Percentiles rank a stretch among this genome's conserved stretches.
Conservation (phyloP, 2,888 invertebrate genomes). For the Lepidochitona cinerea region DNA sequence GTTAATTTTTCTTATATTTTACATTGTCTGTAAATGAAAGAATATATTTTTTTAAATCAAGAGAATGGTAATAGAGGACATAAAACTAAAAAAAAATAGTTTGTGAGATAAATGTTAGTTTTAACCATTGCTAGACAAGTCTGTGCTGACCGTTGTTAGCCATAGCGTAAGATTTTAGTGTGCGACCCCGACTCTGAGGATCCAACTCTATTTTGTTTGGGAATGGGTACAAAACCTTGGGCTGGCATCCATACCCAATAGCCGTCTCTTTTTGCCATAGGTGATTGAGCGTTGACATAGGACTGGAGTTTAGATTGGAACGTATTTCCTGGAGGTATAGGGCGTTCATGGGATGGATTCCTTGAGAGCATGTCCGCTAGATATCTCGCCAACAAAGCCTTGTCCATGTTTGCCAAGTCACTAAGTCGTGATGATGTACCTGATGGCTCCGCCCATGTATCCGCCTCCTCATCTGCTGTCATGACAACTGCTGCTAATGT, state of each 20-base stretch:
- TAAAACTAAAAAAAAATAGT: no score
- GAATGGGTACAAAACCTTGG: constrained; percentile 64
- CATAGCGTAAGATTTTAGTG: constrained; percentile 58
- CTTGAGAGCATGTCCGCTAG: not conserved
- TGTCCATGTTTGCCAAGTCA: not conserved
- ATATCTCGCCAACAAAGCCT: not conserved
- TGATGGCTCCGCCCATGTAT: not conserved
- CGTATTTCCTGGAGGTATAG: not conserved
- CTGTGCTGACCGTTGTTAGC: no score
- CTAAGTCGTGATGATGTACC: not conserved
- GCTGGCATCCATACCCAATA: constrained; percentile 69
- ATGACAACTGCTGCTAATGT: not conserved
- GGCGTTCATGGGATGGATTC: not conserved
- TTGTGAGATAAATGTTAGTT: no score
- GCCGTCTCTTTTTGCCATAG: constrained; percentile 28
- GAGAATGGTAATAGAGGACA: no score
- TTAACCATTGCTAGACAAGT: no score
- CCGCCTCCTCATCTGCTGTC: not conserved
- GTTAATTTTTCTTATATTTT: no score
- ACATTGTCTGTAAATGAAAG: no score
- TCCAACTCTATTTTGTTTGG: constrained; percentile 38
- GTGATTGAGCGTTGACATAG: not conserved
- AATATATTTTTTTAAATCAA: no score
- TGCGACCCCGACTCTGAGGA: constrained; percentile 21
- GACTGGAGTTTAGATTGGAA: not conserved